These are phyloP conservation scores for Oophaga pumilio DNA, from an alignment of 2,113 vertebrate species.

Conservation along the genomic window DNA sequence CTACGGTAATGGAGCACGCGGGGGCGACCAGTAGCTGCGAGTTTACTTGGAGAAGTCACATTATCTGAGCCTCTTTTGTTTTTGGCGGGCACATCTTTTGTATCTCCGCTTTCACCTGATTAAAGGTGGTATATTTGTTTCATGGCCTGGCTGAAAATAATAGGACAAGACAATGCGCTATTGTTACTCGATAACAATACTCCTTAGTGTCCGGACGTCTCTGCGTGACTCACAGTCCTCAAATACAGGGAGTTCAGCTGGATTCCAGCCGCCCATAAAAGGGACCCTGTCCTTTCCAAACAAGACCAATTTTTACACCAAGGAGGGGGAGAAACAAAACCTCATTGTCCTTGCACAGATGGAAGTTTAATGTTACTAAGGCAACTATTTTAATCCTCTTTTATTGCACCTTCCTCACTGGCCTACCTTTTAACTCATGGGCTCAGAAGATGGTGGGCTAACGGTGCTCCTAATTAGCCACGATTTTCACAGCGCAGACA, in stretches of 20 bases:
- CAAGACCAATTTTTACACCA: constrained; percentile 91
- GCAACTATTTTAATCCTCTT: constrained; percentile 97
- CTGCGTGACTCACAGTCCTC: constrained; percentile 78
- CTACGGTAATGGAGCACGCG: neutral
- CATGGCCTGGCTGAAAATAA: constrained; percentile 73
- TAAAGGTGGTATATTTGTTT: constrained; percentile 79
- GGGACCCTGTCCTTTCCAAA: constrained; percentile 90
- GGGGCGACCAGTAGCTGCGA: neutral
- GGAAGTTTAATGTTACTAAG: constrained; percentile 97
- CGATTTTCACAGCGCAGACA: constrained; percentile 91
- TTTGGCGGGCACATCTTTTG: constrained; percentile 14
- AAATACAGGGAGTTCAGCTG: constrained; percentile 87
- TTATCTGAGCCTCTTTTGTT: constrained; percentile 37
- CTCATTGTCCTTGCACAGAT: constrained; percentile 96
- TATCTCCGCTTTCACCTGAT: constrained; percentile 72
- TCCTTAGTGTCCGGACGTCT: constrained; percentile 88
- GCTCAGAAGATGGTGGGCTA: constrained; percentile 82
- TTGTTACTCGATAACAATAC: constrained; percentile 80
- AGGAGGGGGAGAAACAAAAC: constrained; percentile 96
- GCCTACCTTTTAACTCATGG: constrained; percentile 96
- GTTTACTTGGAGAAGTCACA: neutral
- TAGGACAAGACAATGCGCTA: constrained; percentile 79
- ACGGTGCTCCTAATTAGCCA: constrained; percentile 92
- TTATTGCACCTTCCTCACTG: constrained; percentile 91
- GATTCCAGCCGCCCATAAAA: constrained; percentile 92